These are phyloP conservation scores for Lethrus apterus DNA, from an alignment of 1,140 invertebrate species.

Conservation along the genomic window DNA sequence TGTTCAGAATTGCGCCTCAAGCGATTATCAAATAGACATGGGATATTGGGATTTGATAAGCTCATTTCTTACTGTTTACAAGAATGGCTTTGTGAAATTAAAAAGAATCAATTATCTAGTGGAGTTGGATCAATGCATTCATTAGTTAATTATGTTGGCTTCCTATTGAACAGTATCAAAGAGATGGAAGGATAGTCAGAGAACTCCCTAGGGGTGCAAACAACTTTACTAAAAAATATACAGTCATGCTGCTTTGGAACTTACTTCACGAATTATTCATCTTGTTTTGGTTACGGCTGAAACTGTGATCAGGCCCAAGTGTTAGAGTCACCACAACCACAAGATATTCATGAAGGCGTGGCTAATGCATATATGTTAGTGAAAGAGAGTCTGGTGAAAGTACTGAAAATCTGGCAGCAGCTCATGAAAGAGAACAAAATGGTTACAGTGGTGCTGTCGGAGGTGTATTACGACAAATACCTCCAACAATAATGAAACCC, in stretches of 20 bases:
- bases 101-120: conserved; percentile 85
- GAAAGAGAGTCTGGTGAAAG: conserved; percentile 83
- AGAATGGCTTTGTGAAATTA: conserved; percentile 93
- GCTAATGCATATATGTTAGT: conserved; percentile 81
- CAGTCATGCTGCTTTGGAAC: conserved; percentile 91
- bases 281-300: conserved; percentile 87
- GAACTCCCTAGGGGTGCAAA: conserved; percentile 92
- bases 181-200: conserved; percentile 87
- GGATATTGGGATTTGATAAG: conserved; percentile 80
- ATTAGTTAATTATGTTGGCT: conserved; percentile 84
- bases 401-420: conserved; percentile 72
- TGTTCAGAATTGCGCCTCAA: conserved; percentile 86
- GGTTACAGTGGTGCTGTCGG: conserved; percentile 83
- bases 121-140: conserved; percentile 91
- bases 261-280: conserved; percentile 79
- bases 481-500: conserved; percentile 78
- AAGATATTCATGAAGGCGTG: conserved; percentile 87
- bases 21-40: conserved; percentile 67
- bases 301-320: conserved; percentile 83
- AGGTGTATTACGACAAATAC: conserved; percentile 83
- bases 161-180: conserved; percentile 94
- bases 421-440: conserved; percentile 82
- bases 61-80: conserved; percentile 68
- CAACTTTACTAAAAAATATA: conserved; percentile 91
- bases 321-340: conserved; percentile 65